These are phyloP conservation scores for Tragelaphus buxtoni DNA, from an alignment of 2,113 vertebrate genomes.

Conservation along the genomic window DNA sequence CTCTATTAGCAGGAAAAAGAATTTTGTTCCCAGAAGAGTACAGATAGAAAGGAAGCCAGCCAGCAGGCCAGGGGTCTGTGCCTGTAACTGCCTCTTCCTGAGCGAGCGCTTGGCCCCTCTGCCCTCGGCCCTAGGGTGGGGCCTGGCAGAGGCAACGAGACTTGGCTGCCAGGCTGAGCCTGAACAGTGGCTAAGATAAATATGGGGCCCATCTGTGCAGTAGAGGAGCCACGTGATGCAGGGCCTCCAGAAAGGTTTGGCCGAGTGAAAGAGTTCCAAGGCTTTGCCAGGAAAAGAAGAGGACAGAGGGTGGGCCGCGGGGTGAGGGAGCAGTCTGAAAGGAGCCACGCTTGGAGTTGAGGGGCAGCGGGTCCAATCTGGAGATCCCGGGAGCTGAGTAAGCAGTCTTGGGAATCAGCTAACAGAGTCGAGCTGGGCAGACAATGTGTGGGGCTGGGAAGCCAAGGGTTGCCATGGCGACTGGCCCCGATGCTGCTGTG, in stretches of 20 bases:
- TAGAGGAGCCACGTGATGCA: neutral
- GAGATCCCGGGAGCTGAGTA: constrained; percentile 9
- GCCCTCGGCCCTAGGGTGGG: constrained; percentile 59
- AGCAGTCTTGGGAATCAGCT: neutral
- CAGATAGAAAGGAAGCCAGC: neutral
- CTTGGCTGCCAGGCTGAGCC: constrained; percentile 46
- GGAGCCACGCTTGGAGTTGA: neutral
- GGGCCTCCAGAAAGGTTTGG: neutral
- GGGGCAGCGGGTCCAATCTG: neutral
- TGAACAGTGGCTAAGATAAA: constrained; percentile 65
- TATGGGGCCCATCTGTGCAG: constrained; percentile 28
- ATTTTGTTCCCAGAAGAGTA: neutral
- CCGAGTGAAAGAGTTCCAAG: neutral
- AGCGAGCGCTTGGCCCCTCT: constrained; percentile 57
- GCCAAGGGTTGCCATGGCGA: constrained; percentile 45
- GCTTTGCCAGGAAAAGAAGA: neutral
- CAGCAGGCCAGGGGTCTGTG: neutral
- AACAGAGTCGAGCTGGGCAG: neutral
- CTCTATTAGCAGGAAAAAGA: rapidly evolving
- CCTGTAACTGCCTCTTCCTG: neutral
- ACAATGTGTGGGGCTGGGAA: neutral
- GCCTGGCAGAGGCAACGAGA: constrained; percentile 42
- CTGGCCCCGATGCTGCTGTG: neutral
- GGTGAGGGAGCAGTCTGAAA: neutral
- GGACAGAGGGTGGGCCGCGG: neutral